phyloP scores from a whole-genome alignment of 2,797 vertebrate genomes.

The Perodicticus potto region DNA sequence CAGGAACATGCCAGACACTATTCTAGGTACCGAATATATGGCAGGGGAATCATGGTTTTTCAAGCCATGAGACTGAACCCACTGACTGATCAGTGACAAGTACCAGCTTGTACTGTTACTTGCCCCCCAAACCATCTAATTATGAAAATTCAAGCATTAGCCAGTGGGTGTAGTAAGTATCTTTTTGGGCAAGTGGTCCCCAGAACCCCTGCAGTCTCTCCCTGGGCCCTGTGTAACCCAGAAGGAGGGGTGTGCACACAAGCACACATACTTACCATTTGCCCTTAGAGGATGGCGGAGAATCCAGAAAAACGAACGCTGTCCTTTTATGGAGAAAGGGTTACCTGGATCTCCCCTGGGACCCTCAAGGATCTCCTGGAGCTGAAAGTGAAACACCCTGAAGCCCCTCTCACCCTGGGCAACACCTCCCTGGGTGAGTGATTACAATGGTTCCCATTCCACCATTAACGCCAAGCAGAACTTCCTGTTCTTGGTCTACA shows the following conservation, averaged over 20 bases:
- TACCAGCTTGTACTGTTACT: background rate
- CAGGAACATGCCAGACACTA: background rate
- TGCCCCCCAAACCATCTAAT: constrained; percentile 6
- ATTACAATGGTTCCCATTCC: accelerated
- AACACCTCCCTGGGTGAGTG: constrained; percentile 93
- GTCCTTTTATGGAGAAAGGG: constrained; percentile 91
- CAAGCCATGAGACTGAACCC: background rate
- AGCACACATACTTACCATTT: constrained; percentile 33
- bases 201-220: background rate
- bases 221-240: background rate
- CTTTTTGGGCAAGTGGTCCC: background rate
- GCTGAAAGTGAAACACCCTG: constrained; percentile 90
- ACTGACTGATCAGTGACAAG: background rate
- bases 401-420: constrained; percentile 93
- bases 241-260: background rate
- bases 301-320: constrained; percentile 84
- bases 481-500: background rate
- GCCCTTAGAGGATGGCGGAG: constrained; percentile 88
- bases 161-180: background rate
- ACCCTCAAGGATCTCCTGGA: constrained; percentile 92
- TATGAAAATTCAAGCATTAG: constrained; percentile 57
- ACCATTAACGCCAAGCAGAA: background rate
- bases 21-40: background rate
- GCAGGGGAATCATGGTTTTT: background rate
- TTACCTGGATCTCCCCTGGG: constrained; percentile 93